A percentile compares a stretch with the other conserved stretches of the same genome.
Conservation (phyloP, 2,113 vertebrate species). For the Catharus minimus region DNA sequence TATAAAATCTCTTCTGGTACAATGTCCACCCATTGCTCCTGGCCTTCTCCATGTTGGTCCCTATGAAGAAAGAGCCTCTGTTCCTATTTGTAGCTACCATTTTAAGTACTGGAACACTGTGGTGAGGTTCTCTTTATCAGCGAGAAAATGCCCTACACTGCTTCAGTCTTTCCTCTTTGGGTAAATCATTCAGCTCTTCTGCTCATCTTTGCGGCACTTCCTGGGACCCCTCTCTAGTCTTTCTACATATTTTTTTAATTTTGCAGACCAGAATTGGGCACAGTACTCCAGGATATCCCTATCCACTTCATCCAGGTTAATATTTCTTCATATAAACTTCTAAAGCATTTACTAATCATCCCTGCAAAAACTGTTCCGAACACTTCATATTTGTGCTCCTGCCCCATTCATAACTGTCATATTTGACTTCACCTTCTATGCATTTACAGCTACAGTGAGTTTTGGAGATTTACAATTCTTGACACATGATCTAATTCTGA, state of each 20-base stretch:
- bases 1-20: background rate
- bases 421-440: background rate
- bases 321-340: background rate
- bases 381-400: background rate
- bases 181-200: background rate
- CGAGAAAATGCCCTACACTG: background rate
- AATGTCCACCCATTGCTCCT: background rate
- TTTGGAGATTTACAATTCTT: background rate
- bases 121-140: background rate
- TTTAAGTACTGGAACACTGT: background rate
- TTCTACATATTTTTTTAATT: background rate
- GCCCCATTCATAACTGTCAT: background rate
- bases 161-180: background rate
- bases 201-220: background rate
- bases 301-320: background rate
- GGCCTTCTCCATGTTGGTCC: background rate
- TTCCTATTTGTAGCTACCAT: background rate
- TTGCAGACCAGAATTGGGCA: background rate
- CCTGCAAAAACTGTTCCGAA: background rate
- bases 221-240: background rate
- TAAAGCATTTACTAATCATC: background rate
- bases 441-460: background rate
- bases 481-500: background rate
- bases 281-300: background rate
- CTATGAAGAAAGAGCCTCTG: background rate